These are phyloP conservation scores for Pogona vitticeps DNA, from an alignment of 2,113 vertebrate species.

Conservation along the genomic window DNA sequence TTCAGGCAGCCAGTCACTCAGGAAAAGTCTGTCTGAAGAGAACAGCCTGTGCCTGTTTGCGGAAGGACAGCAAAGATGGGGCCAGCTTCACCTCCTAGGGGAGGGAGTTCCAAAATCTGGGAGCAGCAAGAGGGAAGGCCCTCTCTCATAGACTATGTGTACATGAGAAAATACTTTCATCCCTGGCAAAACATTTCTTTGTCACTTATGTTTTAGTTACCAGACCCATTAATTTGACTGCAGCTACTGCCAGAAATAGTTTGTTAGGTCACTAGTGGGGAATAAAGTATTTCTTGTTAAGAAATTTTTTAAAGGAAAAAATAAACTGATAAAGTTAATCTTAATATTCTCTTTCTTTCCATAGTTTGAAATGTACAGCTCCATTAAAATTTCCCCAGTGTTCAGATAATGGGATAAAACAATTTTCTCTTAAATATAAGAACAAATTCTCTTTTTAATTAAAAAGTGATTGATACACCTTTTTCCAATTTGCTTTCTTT, in stretches of 20 bases:
- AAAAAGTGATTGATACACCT: slow-evolving; percentile 42
- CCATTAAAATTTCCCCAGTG: slow-evolving; percentile 40
- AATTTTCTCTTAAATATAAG: slow-evolving; percentile 43
- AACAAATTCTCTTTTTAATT: slow-evolving; percentile 44
- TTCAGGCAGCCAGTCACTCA: no score
- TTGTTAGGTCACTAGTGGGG: slow-evolving; percentile 7
- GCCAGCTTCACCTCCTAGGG: no score
- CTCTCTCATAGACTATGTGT: no score
- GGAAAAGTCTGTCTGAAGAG: no score
- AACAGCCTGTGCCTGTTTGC: no score
- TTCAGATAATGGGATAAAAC: slow-evolving; percentile 41
- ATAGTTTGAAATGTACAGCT: not conserved
- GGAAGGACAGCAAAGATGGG: no score
- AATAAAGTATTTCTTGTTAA: not conserved
- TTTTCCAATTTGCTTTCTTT: slow-evolving; percentile 44
- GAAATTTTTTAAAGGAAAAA: not conserved
- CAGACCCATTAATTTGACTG: not conserved
- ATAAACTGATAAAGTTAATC: slow-evolving; percentile 14
- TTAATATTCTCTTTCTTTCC: slow-evolving; percentile 19
- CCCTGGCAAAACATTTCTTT: rapidly evolving
- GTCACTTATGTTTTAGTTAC: slow-evolving; percentile 3
- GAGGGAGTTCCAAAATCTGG: no score
- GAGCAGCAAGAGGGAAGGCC: no score
- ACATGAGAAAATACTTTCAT: no score
- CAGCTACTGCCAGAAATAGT: slow-evolving; percentile 2